Conservation (phyloP, 2,888 invertebrate species). For the Colostygia pectinataria region DNA sequence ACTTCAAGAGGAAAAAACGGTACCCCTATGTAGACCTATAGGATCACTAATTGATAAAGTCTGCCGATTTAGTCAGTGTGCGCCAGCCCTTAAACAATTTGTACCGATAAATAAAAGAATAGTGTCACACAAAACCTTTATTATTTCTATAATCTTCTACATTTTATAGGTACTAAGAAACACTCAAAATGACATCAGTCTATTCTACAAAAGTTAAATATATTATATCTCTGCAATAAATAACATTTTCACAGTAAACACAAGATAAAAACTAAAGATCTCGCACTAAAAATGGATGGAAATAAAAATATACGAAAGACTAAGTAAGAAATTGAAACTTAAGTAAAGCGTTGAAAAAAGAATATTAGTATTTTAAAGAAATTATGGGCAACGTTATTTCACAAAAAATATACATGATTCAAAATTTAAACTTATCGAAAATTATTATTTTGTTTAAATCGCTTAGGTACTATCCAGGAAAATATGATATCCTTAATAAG, state of each 20-base stretch:
- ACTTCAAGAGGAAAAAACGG: no score
- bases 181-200: slow-evolving; percentile 53
- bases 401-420: slow-evolving; percentile 5
- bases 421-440: slow-evolving; percentile 18
- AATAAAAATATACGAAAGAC: slow-evolving; percentile 27
- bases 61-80: no score
- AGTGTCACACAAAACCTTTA: slow-evolving; percentile 54
- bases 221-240: slow-evolving; percentile 48
- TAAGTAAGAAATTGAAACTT: slow-evolving; percentile 20
- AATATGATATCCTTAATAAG: no score
- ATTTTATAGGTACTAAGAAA: slow-evolving; percentile 45
- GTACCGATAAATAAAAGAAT: slow-evolving; percentile 1
- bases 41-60: no score
- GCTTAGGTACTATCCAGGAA: slow-evolving; percentile 5
- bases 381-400: slow-evolving; percentile 2
- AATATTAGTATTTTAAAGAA: not conserved
- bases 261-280: slow-evolving; percentile 33
- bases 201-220: slow-evolving; percentile 48
- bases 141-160: slow-evolving; percentile 50
- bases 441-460: slow-evolving; percentile 1
- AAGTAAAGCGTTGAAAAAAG: slow-evolving; percentile 15
- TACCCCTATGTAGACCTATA: no score
- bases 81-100: no score
- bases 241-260: slow-evolving; percentile 35
- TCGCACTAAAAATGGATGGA: slow-evolving; percentile 19